Conservation (phyloP, 2,888 invertebrate species). For the Toxonevra muliebris region DNA sequence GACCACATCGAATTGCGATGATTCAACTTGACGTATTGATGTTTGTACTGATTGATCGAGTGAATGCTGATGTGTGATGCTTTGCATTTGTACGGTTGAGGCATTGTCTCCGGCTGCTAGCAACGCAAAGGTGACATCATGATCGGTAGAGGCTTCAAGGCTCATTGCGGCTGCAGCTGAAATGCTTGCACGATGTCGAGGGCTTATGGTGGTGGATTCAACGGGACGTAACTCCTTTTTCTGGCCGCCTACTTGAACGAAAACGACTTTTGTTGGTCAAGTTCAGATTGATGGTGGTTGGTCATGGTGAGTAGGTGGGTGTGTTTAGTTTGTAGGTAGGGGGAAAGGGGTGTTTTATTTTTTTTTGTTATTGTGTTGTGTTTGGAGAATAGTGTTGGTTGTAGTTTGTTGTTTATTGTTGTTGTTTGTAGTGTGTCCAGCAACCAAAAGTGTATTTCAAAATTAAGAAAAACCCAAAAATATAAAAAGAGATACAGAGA, state of each 20-base stretch:
- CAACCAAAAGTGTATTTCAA: conserved; percentile 34
- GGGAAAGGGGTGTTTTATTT: conserved; percentile 2
- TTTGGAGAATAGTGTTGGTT: conserved; percentile 7
- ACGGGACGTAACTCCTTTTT: conserved; percentile 63
- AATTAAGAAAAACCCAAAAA: conserved; percentile 1
- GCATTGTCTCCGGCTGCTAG: conserved; percentile 35
- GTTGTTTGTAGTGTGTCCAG: conserved; percentile 23
- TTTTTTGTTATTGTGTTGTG: conserved; percentile 25
- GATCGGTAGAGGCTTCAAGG: conserved; percentile 46
- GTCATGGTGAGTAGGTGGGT: conserved; percentile 30
- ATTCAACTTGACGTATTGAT: conserved; percentile 59
- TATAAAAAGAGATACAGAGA: conserved; percentile 39
- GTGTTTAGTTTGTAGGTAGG: conserved; percentile 27
- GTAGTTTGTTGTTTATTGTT: not conserved
- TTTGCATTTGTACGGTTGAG: conserved; percentile 43
- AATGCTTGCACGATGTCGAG: conserved; percentile 66
- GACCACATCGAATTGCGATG: conserved; percentile 60
- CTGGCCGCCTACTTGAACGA: conserved; percentile 65
- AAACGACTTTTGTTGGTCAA: conserved; percentile 60
- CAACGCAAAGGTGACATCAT: conserved; percentile 49
- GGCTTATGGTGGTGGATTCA: conserved; percentile 65
- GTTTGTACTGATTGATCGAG: conserved; percentile 60
- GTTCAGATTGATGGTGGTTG: conserved; percentile 30
- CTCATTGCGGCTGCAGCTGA: conserved; percentile 55
- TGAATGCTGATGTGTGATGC: conserved; percentile 63